phyloP scores from a whole-genome alignment of 1,140 invertebrate genomes.

The Centruroides sculpturatus region DNA sequence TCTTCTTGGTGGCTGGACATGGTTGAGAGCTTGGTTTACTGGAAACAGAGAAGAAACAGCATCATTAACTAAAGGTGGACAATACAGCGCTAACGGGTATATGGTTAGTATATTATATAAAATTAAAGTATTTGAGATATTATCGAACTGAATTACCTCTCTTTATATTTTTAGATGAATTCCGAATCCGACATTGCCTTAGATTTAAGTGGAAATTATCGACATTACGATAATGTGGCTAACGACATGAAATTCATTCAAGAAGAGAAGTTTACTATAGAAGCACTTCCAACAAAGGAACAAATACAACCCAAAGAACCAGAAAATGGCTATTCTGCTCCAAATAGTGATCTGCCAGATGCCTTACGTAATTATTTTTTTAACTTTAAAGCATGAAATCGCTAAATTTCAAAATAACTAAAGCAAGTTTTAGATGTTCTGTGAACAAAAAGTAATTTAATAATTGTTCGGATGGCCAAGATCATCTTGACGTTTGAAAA shows the following conservation, averaged over 20 bases:
- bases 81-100: constrained; percentile 44
- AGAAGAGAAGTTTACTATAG: too few relatives aligned
- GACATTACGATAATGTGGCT: constrained; percentile 49
- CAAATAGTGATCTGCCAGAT: too few relatives aligned
- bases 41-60: constrained; percentile 43
- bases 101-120: constrained; percentile 34
- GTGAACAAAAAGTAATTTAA: too few relatives aligned
- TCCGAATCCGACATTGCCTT: constrained; percentile 49
- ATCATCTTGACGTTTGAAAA: too few relatives aligned
- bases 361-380: too few relatives aligned
- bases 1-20: constrained; percentile 36
- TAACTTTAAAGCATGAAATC: too few relatives aligned
- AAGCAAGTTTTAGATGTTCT: too few relatives aligned
- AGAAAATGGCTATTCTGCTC: too few relatives aligned
- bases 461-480: too few relatives aligned
- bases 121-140: background rate
- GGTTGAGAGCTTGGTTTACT: constrained; percentile 38
- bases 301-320: too few relatives aligned
- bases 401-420: too few relatives aligned
- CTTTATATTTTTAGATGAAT: constrained; percentile 35
- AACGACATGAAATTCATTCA: constrained; percentile 32
- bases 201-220: constrained; percentile 45
- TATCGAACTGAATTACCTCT: background rate
- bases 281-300: too few relatives aligned
- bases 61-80: constrained; percentile 36